Conservation (phyloP, 1,140 invertebrate species). For the Venustaconcha ellipsiformis region DNA sequence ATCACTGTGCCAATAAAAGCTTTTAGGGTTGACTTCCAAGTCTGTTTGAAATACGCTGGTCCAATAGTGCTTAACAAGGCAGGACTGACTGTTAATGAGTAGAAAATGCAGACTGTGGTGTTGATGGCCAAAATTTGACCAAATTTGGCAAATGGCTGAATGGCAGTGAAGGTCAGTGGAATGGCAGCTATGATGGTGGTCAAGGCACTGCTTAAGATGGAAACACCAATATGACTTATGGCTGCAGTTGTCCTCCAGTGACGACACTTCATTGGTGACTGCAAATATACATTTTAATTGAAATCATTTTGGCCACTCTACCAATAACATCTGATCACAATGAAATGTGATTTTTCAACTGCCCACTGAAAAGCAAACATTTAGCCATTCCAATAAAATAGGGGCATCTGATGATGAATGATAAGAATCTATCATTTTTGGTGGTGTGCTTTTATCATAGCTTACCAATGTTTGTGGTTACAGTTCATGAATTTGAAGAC, state of each 20-base stretch:
- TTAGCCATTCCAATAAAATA: no score
- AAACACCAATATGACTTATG: conserved; percentile 59
- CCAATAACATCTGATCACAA: no score
- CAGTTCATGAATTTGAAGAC: no score
- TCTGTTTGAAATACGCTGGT: conserved; percentile 44
- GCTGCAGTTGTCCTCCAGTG: conserved; percentile 50
- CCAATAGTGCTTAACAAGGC: conserved; percentile 52
- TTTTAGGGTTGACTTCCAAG: conserved; percentile 44
- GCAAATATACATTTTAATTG: conserved; percentile 11
- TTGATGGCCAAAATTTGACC: conserved; percentile 63
- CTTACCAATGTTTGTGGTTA: no score
- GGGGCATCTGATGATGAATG: no score
- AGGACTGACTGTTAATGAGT: conserved; percentile 54
- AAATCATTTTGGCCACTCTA: no score
- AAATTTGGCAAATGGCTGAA: conserved; percentile 62
- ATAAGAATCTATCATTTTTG: no score
- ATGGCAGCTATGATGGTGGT: conserved; percentile 63
- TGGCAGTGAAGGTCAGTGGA: conserved; percentile 59
- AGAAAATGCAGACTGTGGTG: conserved; percentile 59
- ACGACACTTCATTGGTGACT: conserved; percentile 30
- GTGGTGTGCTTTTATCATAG: no score
- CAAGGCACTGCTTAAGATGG: conserved; percentile 60
- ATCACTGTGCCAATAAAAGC: conserved; percentile 33
- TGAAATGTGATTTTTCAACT: no score
- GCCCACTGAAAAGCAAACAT: no score